phyloP scores from a whole-genome alignment of 2,888 invertebrate genomes.

The Brachypalpus laphriformis region DNA sequence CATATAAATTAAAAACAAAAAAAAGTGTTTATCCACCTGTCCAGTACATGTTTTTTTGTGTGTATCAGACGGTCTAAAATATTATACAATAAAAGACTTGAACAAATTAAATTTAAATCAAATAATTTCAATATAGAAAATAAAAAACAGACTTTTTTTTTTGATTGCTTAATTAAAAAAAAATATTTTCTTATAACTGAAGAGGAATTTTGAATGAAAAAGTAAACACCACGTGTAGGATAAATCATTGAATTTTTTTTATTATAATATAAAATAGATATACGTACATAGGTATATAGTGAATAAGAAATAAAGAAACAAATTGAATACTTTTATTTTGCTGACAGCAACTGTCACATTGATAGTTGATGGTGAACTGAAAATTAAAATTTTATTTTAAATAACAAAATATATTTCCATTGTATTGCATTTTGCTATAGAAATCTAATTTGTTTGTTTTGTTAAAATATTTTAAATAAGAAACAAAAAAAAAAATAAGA shows the following conservation, averaged over 20 bases:
- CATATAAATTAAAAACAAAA: conserved; percentile 3
- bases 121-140: background rate
- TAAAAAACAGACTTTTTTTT: background rate
- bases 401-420: background rate
- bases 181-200: conserved; percentile 16
- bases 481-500: background rate
- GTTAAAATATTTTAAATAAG: conserved; percentile 3
- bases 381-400: conserved; percentile 17
- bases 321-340: conserved; percentile 17
- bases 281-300: conserved; percentile 30
- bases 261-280: conserved; percentile 36
- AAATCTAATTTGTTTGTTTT: background rate
- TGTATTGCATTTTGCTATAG: conserved; percentile 7
- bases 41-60: background rate
- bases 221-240: conserved; percentile 47
- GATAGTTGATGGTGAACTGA: conserved; percentile 42
- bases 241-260: conserved; percentile 48
- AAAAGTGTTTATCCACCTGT: conserved; percentile 46
- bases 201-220: conserved; percentile 23
- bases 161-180: background rate
- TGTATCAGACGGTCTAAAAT: conserved; percentile 25
- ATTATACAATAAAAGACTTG: conserved; percentile 33
- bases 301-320: conserved; percentile 16
- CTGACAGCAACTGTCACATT: conserved; percentile 40
- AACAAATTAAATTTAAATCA: conserved; percentile 8